Evolutionary conservation across 2,797 vertebrate species (phyloP), one percentile per base, ranked within the genome.

Genomic region (Rhinophrynus dorsalis): DNA sequence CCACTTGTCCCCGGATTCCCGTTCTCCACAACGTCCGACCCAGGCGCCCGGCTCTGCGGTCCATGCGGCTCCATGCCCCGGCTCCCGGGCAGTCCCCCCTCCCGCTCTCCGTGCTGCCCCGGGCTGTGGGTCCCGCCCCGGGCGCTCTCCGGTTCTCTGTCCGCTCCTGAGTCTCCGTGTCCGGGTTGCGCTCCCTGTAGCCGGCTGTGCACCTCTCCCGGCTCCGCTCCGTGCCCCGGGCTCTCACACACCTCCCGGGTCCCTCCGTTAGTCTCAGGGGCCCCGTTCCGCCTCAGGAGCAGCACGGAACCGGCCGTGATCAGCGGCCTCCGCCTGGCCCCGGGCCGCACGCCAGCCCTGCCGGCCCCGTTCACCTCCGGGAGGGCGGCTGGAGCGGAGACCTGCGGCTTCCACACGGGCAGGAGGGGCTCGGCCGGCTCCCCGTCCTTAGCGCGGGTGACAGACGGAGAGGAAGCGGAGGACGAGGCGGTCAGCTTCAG

Each of bases 401-500:
- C n/a, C 44, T 3, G 44, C 7, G 17, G 3, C 23, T 24, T 48
- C 45, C 23, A 50, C 5, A 27, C 21, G 20, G 44, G 12, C 47
- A 50, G 20, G 7, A 47, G 23, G 23, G 47, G 47, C 24, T 42
- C 59, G 27, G n/a, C 4, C 54, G 60, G 44, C 12, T 37, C 55
- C 54, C 68, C 18, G 50, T 18, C 44, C 52, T 58, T 38, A 59
- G 52, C n/a, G 4, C 15, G 50, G 40, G 51, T 15, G 51, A 11
- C 20, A 8, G 32, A 35, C 23, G 35, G 44, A 6, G 26, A 9
- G 11, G 52, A 52, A 18, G 58, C 17, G 24, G 67, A 5, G 8
- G 56, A 40, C 27, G 65, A 60, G 42, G 69, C 50, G 18, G 64
- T 24, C 13, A 68, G 45, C 38, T 75, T 75, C 40, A 76, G 60